Evolutionary conservation across 2,797 vertebrate species (phyloP), one percentile per base, ranked within the genome.

Genomic region (Microhierax caerulescens): DNA sequence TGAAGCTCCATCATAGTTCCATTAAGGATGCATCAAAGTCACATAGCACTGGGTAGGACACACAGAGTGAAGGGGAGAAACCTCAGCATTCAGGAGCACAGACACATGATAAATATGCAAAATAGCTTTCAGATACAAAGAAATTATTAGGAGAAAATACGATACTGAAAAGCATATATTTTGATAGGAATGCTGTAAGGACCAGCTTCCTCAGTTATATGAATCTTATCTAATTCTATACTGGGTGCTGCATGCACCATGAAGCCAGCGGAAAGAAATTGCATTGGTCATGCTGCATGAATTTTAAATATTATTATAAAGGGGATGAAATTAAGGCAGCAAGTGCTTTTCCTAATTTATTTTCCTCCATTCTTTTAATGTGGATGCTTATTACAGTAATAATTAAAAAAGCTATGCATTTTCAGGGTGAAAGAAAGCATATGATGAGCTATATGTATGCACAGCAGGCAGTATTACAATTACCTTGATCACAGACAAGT

Each of bases 331-430:
- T 80, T 64, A 83, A 89, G 67, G 51, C 50, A 77, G 67, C 85
- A 82, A 90, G 34, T 81, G 43, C 37, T 54, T 85, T 93, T 91
- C 60, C 84, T 92, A 69, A 91, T 77, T 92, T 77, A 57, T 93
- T 88, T 95, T 61, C 68, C 80, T 60, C 25, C 39, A 75, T 85
- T 91, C 45, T 85, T 93, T 65, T 74, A 87, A 88, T 59, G 54
- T 43, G 73, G 77, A 61, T 80, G 72, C 53, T 93, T 96, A 79
- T 93, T 92, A 83, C 9, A 77, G 87, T 25, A 89, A 91, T 67
- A 69, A 95, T 92, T 90, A 0, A 0, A 53, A 87, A 91, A 48
- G 13, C 24, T 47, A 87, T 65, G 84, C 57, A 91, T 87, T 96
- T 92, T 70, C n/a, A 61, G 78, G 53, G 34, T 50, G 80, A 79